Conservation (phyloP, 2,888 invertebrate species). For the Caenorhabditis sp. region DNA sequence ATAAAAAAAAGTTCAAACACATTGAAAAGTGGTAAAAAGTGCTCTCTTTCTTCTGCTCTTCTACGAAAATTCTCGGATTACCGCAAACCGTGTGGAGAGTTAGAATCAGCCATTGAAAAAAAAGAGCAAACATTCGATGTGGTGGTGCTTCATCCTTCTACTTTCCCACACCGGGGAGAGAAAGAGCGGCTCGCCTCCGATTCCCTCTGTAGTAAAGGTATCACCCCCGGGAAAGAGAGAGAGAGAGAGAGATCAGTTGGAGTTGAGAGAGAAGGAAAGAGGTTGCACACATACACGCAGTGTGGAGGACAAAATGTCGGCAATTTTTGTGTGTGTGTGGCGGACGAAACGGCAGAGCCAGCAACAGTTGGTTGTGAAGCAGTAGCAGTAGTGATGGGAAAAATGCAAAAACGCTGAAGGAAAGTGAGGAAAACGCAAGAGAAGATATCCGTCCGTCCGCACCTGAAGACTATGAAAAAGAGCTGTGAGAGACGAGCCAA, state of each 20-base stretch:
- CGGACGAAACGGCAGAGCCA: no score
- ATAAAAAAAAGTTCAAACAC: neutral
- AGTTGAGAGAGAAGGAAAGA: neutral
- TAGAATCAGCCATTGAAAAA: neutral
- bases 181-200: slow-evolving; percentile 12
- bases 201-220: neutral
- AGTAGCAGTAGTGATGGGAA: neutral
- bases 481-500: neutral
- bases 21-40: neutral
- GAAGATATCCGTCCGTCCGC: slow-evolving; percentile 6
- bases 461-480: slow-evolving; percentile 7
- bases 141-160: slow-evolving; percentile 31
- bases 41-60: neutral
- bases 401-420: neutral
- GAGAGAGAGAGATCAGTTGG: neutral
- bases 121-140: slow-evolving; percentile 12
- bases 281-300: neutral
- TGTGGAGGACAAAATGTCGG: slow-evolving; percentile 17
- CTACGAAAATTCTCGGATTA: slow-evolving; percentile 20
- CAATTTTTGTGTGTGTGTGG: slow-evolving; percentile 22
- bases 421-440: neutral
- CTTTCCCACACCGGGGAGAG: slow-evolving; percentile 5
- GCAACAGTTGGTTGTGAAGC: slow-evolving; percentile 26
- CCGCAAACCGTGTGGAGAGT: slow-evolving; percentile 31
- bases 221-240: neutral